Conservation (phyloP, 1,140 invertebrate species). For the Tribolium madens region DNA sequence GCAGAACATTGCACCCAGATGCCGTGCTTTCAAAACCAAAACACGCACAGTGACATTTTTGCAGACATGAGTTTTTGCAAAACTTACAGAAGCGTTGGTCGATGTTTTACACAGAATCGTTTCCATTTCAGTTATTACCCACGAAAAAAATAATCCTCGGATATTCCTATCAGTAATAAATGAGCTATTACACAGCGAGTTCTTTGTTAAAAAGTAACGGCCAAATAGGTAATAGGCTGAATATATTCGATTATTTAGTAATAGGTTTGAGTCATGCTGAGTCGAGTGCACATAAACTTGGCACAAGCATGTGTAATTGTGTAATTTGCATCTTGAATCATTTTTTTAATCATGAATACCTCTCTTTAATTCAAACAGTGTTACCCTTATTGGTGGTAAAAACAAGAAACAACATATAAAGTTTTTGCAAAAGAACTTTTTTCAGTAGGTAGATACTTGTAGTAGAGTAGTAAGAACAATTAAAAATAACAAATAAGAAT, state of each 20-base stretch:
- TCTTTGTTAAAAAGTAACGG: not conserved
- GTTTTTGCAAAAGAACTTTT: no score
- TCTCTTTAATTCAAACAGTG: no score
- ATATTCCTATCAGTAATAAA: not conserved
- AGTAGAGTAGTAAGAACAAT: no score
- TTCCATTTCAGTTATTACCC: no score
- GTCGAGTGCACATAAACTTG: not conserved
- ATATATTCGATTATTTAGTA: not conserved
- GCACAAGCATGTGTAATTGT: not conserved
- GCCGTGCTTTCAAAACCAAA: not conserved
- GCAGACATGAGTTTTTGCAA: not conserved
- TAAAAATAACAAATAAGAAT: no score
- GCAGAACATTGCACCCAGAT: conserved; percentile 5
- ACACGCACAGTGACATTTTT: conserved; percentile 10
- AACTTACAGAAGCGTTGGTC: not conserved
- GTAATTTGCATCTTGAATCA: no score
- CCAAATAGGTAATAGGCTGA: not conserved
- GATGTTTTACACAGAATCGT: no score
- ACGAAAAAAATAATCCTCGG: no score
- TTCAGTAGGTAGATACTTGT: no score
- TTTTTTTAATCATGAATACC: no score
- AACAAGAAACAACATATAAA: no score
- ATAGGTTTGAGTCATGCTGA: not conserved
- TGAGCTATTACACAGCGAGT: not conserved
- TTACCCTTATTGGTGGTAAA: no score